Percentiles rank a stretch among this genome's conserved stretches.
These are phyloP conservation scores for Chrysotoxum bicinctum DNA, from an alignment of 2,888 invertebrate genomes.

Conservation along the genomic window DNA sequence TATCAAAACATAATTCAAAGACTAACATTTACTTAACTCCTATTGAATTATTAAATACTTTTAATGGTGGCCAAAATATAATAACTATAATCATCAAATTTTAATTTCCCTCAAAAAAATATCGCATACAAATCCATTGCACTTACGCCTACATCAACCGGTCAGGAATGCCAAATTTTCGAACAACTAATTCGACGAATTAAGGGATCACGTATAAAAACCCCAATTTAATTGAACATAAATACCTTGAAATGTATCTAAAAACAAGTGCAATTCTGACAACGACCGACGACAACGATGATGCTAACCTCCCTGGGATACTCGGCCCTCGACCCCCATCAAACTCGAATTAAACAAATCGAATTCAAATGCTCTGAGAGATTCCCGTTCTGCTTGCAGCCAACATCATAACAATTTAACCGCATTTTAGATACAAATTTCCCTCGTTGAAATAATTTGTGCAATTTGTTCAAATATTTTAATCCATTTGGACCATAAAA, in stretches of 20 bases:
- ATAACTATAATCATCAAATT: background rate
- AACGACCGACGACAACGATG: background rate
- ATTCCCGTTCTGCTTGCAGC: background rate
- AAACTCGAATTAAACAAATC: background rate
- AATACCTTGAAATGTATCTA: background rate
- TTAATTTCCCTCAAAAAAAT: background rate
- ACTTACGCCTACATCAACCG: background rate
- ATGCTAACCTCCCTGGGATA: background rate
- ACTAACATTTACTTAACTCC: conserved; percentile 1
- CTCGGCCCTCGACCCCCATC: too few relatives aligned
- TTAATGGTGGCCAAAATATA: background rate
- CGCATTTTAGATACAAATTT: conserved; percentile 49
- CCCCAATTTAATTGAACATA: conserved; percentile 44
- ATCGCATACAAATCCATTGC: conserved; percentile 13
- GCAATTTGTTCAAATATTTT: conserved; percentile 44
- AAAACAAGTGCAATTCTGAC: conserved; percentile 6
- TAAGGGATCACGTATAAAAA: conserved; percentile 43
- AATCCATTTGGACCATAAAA: conserved; percentile 48
- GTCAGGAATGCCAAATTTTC: conserved; percentile 13
- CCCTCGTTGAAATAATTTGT: conserved; percentile 34
- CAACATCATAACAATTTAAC: conserved; percentile 43
- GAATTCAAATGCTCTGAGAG: background rate
- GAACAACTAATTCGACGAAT: conserved; percentile 42
- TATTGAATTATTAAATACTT: conserved; percentile 21
- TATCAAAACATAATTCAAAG: conserved; percentile 4